A percentile compares a stretch with the other conserved stretches of the same genome.
Conservation (phyloP, 2,113 vertebrate genomes). For the Xiphias gladius region DNA sequence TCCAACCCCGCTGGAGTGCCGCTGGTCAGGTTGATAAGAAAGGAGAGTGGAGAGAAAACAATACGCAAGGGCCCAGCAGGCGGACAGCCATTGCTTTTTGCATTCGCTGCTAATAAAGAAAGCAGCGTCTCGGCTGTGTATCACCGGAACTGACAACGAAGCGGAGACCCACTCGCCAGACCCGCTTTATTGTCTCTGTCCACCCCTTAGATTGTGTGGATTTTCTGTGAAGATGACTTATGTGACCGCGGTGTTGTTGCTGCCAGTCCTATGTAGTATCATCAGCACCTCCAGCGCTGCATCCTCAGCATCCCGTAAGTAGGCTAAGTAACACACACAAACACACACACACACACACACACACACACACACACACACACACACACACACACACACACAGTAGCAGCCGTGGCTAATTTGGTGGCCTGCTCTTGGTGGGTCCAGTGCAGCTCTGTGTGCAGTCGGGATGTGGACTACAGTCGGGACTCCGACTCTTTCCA, state of each 20-base stretch:
- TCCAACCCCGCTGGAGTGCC: not conserved
- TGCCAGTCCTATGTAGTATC: conserved; percentile 61
- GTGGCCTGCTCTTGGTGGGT: not conserved
- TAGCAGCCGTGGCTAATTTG: conserved; percentile 13
- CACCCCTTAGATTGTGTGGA: not conserved
- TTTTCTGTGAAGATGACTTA: conserved; percentile 43
- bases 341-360: conserved; percentile 28
- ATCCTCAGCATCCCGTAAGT: conserved; percentile 73
- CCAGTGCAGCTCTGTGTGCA: not conserved
- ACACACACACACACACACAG: conserved; percentile 14
- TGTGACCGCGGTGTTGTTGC: conserved; percentile 21
- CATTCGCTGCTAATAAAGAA: conserved; percentile 28
- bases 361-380: conserved; percentile 18
- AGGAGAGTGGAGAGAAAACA: not conserved
- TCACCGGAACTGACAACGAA: not conserved
- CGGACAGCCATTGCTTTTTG: conserved; percentile 12
- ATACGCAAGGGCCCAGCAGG: not conserved
- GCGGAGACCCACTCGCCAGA: conserved; percentile 13
- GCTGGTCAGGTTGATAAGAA: not conserved
- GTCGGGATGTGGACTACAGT: not conserved
- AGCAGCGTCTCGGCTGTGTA: conserved; percentile 14
- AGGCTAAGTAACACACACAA: conserved; percentile 30
- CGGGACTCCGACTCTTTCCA: too few relatives aligned
- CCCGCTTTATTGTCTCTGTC: conserved; percentile 1
- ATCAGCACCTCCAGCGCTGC: conserved; percentile 46